phyloP scores from a whole-genome alignment of 2,113 vertebrate genomes.

The Lasiurus cinereus region DNA sequence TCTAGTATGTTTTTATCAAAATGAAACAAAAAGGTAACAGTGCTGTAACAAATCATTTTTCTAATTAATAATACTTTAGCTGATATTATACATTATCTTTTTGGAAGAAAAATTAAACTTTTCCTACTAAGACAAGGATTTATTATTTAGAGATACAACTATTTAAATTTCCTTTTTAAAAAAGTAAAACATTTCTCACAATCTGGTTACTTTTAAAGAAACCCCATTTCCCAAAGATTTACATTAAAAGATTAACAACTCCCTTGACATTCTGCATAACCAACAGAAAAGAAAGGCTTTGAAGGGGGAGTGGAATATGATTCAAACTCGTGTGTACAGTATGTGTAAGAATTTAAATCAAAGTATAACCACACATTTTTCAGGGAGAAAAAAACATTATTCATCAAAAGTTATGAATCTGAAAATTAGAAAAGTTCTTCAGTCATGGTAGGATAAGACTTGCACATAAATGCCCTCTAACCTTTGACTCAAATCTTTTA shows the following conservation, averaged over 20 bases:
- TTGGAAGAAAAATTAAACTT: slow-evolving; percentile 46
- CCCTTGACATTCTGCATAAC: not conserved
- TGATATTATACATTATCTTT: slow-evolving; percentile 1
- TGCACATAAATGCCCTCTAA: not conserved
- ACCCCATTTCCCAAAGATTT: not conserved
- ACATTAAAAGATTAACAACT: slow-evolving; percentile 3
- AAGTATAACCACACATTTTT: not conserved
- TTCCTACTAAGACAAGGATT: slow-evolving; percentile 8
- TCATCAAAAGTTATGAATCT: not conserved
- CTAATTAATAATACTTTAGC: not conserved
- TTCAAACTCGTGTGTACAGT: not conserved
- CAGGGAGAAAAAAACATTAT: not conserved
- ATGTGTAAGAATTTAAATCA: not conserved
- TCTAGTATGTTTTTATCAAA: slow-evolving; percentile 28
- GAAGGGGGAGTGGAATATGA: not conserved
- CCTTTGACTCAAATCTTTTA: not conserved
- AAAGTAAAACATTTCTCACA: not conserved
- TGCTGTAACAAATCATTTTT: not conserved
- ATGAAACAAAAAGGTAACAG: not conserved
- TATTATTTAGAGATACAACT: slow-evolving; percentile 2
- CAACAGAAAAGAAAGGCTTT: not conserved
- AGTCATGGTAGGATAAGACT: not conserved
- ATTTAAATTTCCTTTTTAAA: slow-evolving; percentile 22
- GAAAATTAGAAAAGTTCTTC: slow-evolving; percentile 22
- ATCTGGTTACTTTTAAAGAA: slow-evolving; percentile 27